Percentiles rank a stretch among this genome's conserved stretches.
These are phyloP conservation scores for Paramormyrops hopkinsi DNA, from an alignment of 2,797 vertebrate species.

Conservation along the genomic window DNA sequence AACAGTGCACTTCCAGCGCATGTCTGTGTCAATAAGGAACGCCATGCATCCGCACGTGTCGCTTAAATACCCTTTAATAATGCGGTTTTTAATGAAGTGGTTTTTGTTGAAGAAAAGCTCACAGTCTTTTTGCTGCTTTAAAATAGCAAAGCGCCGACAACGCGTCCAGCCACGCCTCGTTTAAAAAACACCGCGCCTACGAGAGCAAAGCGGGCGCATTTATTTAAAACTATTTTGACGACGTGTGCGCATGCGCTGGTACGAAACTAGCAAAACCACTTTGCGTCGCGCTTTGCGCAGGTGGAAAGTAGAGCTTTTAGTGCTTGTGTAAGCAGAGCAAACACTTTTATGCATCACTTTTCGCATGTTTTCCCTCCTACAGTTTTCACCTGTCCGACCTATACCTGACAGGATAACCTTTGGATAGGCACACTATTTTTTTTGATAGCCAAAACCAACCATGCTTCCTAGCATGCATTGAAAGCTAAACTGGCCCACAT, in stretches of 20 bases:
- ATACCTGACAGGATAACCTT: not conserved
- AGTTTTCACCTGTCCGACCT: not conserved
- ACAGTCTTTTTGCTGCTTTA: no score
- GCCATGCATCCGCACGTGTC: not conserved
- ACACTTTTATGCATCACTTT: not conserved
- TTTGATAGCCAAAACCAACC: not conserved
- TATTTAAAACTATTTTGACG: not conserved
- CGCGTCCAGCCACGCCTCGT: no score
- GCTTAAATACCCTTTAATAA: not conserved
- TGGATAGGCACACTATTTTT: not conserved
- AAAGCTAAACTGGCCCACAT: not conserved
- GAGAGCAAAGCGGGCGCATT: not conserved
- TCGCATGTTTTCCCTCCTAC: not conserved
- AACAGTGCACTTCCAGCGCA: not conserved
- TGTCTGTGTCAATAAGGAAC: not conserved
- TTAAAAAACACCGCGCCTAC: not conserved
- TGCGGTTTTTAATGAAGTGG: no score
- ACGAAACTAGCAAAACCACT: not conserved
- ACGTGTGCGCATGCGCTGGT: not conserved
- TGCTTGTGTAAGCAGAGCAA: not conserved
- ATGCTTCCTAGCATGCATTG: not conserved
- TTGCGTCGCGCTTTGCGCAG: not conserved
- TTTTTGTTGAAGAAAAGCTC: no score
- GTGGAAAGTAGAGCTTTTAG: not conserved
- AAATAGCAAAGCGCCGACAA: no score